These are phyloP conservation scores for Ectropis crepuscularia DNA, from an alignment of 2,888 invertebrate genomes.

Conservation along the genomic window DNA sequence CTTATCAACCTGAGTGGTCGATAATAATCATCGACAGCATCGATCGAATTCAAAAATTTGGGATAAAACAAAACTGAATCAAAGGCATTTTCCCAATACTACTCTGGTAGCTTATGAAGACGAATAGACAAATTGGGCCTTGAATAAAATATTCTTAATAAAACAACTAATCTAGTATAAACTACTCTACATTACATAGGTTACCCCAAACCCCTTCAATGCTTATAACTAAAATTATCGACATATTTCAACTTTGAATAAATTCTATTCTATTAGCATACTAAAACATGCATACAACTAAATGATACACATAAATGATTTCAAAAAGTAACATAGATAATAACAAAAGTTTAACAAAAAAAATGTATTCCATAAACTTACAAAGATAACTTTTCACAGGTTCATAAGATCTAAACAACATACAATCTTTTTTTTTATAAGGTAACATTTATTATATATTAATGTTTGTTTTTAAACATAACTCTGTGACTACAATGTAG, in stretches of 20 bases:
- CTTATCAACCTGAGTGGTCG: too few species aligned
- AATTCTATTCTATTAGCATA: constrained; percentile 1
- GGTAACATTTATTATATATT: neutral
- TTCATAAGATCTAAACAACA: neutral
- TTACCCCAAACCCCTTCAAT: constrained; percentile 1
- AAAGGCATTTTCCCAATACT: too few species aligned
- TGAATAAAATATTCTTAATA: too few species aligned
- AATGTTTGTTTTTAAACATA: neutral
- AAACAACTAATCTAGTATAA: neutral
- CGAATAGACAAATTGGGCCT: too few species aligned
- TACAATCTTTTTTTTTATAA: too few species aligned
- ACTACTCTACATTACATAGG: constrained; percentile 2
- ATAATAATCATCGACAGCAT: too few species aligned
- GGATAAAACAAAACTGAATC: too few species aligned
- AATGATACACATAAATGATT: neutral
- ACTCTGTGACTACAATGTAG: too few species aligned
- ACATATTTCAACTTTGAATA: constrained; percentile 8
- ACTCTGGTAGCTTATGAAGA: too few species aligned
- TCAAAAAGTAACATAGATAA: neutral
- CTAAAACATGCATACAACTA: neutral
- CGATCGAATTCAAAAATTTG: too few species aligned
- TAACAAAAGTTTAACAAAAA: constrained; percentile 6
- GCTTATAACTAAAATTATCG: neutral
- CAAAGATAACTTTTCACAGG: constrained; percentile 14
- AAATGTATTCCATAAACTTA: neutral